These are phyloP conservation scores for Heliopora coerulea DNA, from an alignment of 92 coral and sea anemone species.

Conservation along the genomic window DNA sequence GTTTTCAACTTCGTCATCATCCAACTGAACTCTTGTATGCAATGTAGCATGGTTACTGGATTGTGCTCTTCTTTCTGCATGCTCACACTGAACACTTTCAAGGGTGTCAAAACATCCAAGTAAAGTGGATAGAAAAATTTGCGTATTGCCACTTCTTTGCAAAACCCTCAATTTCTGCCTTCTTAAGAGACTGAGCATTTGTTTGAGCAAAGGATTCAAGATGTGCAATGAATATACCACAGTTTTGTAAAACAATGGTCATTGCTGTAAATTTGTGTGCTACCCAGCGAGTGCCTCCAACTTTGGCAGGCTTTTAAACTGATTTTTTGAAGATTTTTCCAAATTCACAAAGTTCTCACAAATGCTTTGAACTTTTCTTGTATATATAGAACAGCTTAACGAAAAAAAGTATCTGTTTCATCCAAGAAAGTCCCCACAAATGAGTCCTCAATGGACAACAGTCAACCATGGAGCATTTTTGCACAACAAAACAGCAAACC, in stretches of 20 bases:
- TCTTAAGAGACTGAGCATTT: background rate
- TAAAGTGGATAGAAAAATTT: background rate
- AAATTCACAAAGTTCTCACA: constrained; percentile 46
- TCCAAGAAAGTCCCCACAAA: constrained; percentile 36
- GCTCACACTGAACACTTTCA: background rate
- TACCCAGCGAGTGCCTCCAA: constrained; percentile 43
- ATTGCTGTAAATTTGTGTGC: constrained; percentile 21
- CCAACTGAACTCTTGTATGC: constrained; percentile 4
- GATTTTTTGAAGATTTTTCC: constrained; percentile 21
- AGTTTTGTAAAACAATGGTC: background rate
- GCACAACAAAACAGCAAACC: constrained; percentile 30
- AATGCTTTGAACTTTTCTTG: constrained; percentile 39
- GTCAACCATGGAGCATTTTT: constrained; percentile 30
- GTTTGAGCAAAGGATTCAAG: constrained; percentile 5
- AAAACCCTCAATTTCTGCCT: constrained; percentile 19
- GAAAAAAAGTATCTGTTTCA: constrained; percentile 37
- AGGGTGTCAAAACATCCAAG: background rate
- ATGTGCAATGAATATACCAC: background rate
- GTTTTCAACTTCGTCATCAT: constrained; percentile 19
- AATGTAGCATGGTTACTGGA: background rate
- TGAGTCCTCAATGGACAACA: constrained; percentile 47
- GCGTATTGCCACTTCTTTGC: constrained; percentile 12
- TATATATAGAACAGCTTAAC: constrained; percentile 51
- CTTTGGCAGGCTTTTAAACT: constrained; percentile 39
- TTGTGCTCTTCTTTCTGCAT: constrained; percentile 13